These are phyloP conservation scores for Aphelinus atriplicis DNA, from an alignment of 1,140 invertebrate genomes.

Conservation along the genomic window DNA sequence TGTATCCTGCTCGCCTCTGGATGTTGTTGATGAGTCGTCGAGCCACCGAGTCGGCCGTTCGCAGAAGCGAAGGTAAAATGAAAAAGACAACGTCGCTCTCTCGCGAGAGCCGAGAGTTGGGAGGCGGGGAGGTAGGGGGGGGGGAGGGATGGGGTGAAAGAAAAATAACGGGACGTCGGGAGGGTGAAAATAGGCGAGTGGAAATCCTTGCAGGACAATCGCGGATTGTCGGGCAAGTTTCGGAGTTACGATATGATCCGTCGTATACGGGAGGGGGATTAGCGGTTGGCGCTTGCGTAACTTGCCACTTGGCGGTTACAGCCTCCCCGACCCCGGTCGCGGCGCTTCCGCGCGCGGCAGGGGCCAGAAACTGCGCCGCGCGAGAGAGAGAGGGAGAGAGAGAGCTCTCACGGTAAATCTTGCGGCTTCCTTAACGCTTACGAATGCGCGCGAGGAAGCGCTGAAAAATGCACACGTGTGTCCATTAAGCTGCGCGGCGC, in stretches of 20 bases:
- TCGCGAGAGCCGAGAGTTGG: not conserved
- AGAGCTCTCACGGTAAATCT: constrained; percentile 14
- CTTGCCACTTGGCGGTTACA: constrained; percentile 18
- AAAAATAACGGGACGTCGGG: no score
- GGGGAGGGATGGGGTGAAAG: not conserved
- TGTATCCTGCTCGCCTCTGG: no score
- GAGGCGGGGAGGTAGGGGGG: not conserved
- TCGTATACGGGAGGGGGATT: not conserved
- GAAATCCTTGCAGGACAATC: not conserved
- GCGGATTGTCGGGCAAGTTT: constrained; percentile 6
- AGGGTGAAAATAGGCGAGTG: not conserved
- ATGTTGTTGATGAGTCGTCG: no score
- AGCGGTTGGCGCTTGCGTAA: not conserved
- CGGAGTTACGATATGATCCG: constrained; percentile 11
- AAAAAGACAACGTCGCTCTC: no score
- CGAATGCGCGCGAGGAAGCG: not conserved
- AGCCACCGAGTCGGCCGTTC: no score
- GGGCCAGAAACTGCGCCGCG: not conserved
- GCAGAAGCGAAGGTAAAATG: no score
- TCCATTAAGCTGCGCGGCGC: no score
- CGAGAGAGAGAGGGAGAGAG: not conserved
- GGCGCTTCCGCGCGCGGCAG: not conserved
- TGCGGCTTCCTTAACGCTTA: constrained; percentile 17
- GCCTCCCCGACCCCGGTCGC: no score
- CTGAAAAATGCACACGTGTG: no score